A percentile compares a stretch with the other conserved stretches of the same genome.
These are phyloP conservation scores for Hyposoter dolosus DNA, from an alignment of 2,888 invertebrate genomes.

Conservation along the genomic window DNA sequence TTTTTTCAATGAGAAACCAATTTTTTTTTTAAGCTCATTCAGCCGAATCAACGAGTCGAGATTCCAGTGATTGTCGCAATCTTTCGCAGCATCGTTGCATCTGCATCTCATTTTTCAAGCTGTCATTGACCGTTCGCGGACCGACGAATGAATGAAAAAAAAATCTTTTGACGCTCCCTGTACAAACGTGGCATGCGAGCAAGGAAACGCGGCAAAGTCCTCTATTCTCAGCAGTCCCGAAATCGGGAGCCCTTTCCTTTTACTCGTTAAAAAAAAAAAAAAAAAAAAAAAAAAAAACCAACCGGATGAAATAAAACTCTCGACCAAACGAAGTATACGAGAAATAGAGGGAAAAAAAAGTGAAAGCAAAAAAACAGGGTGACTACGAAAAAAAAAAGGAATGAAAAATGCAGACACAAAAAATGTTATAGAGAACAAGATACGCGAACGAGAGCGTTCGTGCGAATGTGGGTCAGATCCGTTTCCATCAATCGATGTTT, in stretches of 20 bases:
- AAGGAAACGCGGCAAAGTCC: background rate
- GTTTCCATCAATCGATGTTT: constrained; percentile 51
- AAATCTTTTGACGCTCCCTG: background rate
- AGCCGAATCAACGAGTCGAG: no score
- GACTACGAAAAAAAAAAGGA: background rate
- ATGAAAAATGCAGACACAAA: background rate
- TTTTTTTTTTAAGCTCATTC: background rate
- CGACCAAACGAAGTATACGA: constrained; percentile 39
- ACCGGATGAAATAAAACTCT: constrained; percentile 30
- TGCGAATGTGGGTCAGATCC: constrained; percentile 58
- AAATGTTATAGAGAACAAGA: constrained; percentile 19
- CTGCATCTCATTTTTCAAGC: background rate
- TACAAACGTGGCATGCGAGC: background rate
- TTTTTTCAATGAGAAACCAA: background rate
- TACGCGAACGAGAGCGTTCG: constrained; percentile 32
- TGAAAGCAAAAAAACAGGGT: background rate
- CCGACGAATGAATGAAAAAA: background rate
- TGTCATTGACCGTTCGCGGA: background rate
- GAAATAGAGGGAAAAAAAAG: constrained; percentile 28
- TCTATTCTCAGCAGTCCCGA: constrained; percentile 30
- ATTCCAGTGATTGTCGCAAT: background rate
- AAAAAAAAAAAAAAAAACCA: background rate
- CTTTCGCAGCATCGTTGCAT: background rate
- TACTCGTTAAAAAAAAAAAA: constrained; percentile 17
- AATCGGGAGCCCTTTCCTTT: constrained; percentile 39